Conservation (phyloP, 35 echinoderm and acorn worm genomes). For the Strongylocentrotus purpuratus region DNA sequence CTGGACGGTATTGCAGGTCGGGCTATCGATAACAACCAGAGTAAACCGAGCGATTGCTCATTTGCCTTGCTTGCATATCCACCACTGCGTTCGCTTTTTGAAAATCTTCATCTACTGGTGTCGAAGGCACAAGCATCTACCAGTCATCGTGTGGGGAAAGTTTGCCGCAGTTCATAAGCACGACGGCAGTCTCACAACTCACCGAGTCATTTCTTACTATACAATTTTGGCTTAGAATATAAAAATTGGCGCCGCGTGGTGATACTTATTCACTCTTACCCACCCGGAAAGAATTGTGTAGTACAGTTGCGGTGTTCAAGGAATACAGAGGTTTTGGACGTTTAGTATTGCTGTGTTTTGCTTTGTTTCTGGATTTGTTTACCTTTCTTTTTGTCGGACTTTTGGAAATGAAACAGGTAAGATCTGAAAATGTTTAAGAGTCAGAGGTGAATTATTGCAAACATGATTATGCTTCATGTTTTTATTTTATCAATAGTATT, state of each 20-base stretch:
- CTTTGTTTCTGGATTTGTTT: too few species aligned
- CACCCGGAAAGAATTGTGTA: too few species aligned
- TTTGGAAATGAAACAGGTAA: too few species aligned
- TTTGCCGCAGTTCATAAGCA: background rate
- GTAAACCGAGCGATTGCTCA: slow-evolving; percentile 15
- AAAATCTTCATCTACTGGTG: background rate
- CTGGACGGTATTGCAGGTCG: background rate
- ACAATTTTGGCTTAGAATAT: background rate
- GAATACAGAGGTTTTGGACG: too few species aligned
- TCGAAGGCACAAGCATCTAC: background rate
- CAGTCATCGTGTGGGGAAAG: background rate
- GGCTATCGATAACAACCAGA: background rate
- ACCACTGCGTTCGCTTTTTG: background rate
- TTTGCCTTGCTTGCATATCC: background rate
- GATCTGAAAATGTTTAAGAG: too few species aligned
- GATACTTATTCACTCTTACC: background rate
- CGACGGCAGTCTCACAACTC: background rate
- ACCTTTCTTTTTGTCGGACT: too few species aligned
- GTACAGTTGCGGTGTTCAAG: too few species aligned
- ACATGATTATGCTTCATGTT: too few species aligned
- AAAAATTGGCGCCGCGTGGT: background rate
- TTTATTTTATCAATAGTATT: too few species aligned
- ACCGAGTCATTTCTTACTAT: background rate
- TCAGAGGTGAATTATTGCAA: too few species aligned
- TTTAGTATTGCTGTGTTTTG: too few species aligned